Evolutionary conservation across 1,140 invertebrate genomes (phyloP), one percentile per base, ranked within the genome.

Genomic region (Psix sp.): DNA sequence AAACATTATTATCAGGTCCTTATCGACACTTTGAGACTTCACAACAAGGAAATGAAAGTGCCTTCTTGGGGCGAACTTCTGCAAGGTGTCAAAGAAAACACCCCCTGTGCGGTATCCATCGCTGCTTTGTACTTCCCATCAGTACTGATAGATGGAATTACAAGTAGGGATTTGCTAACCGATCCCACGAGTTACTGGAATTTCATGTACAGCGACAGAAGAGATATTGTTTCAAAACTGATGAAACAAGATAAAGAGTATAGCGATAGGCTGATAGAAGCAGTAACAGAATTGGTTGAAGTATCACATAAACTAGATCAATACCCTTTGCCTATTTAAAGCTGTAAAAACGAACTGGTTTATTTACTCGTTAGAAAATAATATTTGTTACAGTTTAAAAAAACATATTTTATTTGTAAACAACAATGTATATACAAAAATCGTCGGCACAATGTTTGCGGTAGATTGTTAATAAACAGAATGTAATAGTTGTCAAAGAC

Each of bases 1-100:
- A 38, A 63, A 3, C 67, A 84, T 67, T 89, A 89, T 74, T 82
- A 86, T 13, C 49, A 63, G 0, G 74, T 66, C 40, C 35, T 87
- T 2, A 35, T 65, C 5, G 49, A 80, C 9, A 77, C 49, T n/a
- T n/a, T 86, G 6, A 63, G 33, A 1, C 13, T 52, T 1, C 57
- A 74, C 10, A 16, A 60, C 7, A 18, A 33, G 4, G 7, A 67
- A 3, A 51, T 76, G 0, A 16, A 57, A 9, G 20, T 68, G 11
- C 84, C 85, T 0, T n/a, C 74, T 1, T 85, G 79, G 79, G 49
- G 59, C 0, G 82, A 86, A 42, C 14, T 87, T 14, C 3, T 81
- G 0, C 26, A 80, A 14, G 78, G 81, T 3, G 70, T 81, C 0
- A 77, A 87, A 10, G 85, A 86, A 18, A 81, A 86, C 17, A 82